A percentile compares a stretch with the other conserved stretches of the same genome.
phyloP scores from a whole-genome alignment of 2,888 invertebrate genomes.

The Ptilodon capucinus region DNA sequence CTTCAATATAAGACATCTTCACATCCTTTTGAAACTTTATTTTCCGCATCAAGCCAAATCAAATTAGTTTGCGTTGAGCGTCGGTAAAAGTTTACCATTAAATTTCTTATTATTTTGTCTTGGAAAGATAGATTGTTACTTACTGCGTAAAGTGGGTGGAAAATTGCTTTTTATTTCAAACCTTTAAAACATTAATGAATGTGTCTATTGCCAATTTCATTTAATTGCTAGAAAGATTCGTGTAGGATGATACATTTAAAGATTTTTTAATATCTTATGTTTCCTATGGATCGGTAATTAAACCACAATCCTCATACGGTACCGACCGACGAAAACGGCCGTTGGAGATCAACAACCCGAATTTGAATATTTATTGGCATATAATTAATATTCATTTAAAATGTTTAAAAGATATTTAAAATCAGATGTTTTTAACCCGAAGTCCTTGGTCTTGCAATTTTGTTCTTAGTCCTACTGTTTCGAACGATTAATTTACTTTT shows the following conservation, averaged over 20 bases:
- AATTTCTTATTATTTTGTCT: neutral
- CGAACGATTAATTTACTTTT: no score
- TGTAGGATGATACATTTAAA: neutral
- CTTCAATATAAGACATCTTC: constrained; percentile 9
- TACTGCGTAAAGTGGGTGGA: constrained; percentile 16
- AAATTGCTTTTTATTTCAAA: constrained; percentile 10
- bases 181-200: constrained; percentile 21
- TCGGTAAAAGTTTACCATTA: neutral
- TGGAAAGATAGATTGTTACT: neutral
- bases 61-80: neutral
- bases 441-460: no score
- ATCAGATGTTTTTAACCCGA: no score
- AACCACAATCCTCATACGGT: constrained; percentile 15
- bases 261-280: neutral
- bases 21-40: neutral
- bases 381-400: neutral
- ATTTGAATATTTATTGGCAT: constrained; percentile 11
- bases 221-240: constrained; percentile 19
- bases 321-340: constrained; percentile 7
- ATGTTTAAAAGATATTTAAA: neutral
- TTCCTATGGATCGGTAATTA: constrained; percentile 12
- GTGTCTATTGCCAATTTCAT: constrained; percentile 18
- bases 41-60: neutral
- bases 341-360: constrained; percentile 23
- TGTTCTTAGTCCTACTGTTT: no score